Evolutionary conservation across 2,797 vertebrate species (phyloP).

Genomic region (Dipus sagitta): DNA sequence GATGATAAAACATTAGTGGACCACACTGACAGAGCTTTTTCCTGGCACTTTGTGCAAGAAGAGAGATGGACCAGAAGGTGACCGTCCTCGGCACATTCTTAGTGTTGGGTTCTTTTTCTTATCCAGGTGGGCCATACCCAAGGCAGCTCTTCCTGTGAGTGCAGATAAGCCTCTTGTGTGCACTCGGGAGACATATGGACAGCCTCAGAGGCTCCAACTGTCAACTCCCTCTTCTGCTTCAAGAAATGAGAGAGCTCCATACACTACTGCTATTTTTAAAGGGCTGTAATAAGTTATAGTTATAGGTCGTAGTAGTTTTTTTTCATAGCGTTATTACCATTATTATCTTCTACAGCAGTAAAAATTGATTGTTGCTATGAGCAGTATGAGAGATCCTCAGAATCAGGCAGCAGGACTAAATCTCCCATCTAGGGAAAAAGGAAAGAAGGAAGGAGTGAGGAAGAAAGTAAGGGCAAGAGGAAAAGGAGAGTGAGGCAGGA

Average conservation of each 20-base stretch:
- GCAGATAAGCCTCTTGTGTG: background rate
- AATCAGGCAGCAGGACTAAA: slow-evolving; percentile 77
- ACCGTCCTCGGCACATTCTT: slow-evolving; percentile 17
- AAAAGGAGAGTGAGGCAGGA: background rate
- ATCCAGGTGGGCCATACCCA: background rate
- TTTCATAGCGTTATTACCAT: slow-evolving; percentile 86
- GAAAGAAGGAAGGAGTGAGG: background rate
- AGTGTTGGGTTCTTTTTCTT: background rate
- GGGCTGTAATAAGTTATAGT: slow-evolving; percentile 86
- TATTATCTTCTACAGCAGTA: slow-evolving; percentile 87
- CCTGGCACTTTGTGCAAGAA: background rate
- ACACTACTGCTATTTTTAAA: slow-evolving; percentile 83
- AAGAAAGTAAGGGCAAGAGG: background rate
- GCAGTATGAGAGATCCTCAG: slow-evolving; percentile 69
- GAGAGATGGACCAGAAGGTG: slow-evolving; percentile 20
- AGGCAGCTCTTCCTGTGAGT: background rate
- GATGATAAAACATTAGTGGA: background rate
- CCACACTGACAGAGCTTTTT: background rate
- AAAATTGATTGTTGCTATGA: slow-evolving; percentile 88
- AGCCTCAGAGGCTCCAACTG: slow-evolving; percentile 53
- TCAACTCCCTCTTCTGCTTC: slow-evolving; percentile 76
- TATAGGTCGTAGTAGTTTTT: slow-evolving; percentile 85
- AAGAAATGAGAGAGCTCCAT: slow-evolving; percentile 79
- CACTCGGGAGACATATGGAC: background rate
- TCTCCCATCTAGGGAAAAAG: slow-evolving; percentile 63